Conservation (phyloP, 2,888 invertebrate genomes). For the Agrilus cyanescens region DNA sequence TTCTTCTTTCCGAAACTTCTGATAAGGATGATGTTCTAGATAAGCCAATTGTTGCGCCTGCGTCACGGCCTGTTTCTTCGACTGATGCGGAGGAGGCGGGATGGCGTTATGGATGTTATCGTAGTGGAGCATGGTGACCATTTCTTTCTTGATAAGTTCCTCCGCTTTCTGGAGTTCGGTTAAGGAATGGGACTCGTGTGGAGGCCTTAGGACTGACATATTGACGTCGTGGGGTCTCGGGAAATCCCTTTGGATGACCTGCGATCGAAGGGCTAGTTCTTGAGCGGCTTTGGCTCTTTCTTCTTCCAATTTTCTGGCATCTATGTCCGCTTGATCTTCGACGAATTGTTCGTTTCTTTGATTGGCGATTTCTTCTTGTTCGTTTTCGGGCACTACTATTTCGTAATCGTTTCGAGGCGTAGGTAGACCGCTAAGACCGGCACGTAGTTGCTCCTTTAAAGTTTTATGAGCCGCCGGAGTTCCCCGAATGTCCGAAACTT, state of each 20-base stretch:
- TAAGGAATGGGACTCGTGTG: conserved; percentile 62
- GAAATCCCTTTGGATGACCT: conserved; percentile 72
- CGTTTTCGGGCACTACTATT: conserved; percentile 88
- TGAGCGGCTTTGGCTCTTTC: conserved; percentile 54
- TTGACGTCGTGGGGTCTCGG: conserved; percentile 83
- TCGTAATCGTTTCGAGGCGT: conserved; percentile 95
- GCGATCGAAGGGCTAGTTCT: conserved; percentile 66
- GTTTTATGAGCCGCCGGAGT: conserved; percentile 60
- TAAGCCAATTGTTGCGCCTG: conserved; percentile 66
- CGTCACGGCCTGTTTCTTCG: conserved; percentile 41
- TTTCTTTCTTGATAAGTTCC: conserved; percentile 90
- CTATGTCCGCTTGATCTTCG: conserved; percentile 82
- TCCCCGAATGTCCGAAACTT: conserved; percentile 56
- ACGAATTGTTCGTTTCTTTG: conserved; percentile 28
- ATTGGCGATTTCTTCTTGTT: conserved; percentile 41
- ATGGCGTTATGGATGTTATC: conserved; percentile 75
- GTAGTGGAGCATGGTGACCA: conserved; percentile 89
- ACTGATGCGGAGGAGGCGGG: conserved; percentile 26
- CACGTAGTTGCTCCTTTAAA: conserved; percentile 60
- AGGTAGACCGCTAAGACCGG: conserved; percentile 72
- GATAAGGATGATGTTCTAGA: conserved; percentile 78
- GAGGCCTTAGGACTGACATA: conserved; percentile 65
- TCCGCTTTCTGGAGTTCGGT: conserved; percentile 89
- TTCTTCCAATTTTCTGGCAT: conserved; percentile 57
- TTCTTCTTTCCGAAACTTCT: conserved; percentile 56